Percentiles rank a stretch among this genome's conserved stretches.
Evolutionary conservation across 2,888 invertebrate species (phyloP).

Genomic region (Limnephilus auricula): DNA sequence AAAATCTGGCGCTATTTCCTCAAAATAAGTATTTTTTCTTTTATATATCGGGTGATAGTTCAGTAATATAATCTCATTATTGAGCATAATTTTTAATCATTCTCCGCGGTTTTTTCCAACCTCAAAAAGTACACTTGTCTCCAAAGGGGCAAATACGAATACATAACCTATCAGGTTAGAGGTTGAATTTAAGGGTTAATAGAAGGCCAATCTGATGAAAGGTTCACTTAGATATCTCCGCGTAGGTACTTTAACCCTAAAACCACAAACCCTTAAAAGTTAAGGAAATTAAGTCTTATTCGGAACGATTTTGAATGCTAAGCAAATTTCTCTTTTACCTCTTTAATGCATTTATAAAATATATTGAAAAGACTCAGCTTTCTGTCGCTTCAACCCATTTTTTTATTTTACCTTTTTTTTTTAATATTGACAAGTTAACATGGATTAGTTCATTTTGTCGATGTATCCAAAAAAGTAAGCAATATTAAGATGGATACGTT

Average conservation of each 20-base stretch:
- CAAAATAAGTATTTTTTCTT: not conserved
- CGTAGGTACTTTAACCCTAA: not conserved
- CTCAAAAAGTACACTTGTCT: not conserved
- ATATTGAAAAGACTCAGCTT: no score
- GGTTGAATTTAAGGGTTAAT: not conserved
- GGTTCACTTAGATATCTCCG: not conserved
- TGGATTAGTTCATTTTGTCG: no score
- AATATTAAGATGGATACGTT: no score
- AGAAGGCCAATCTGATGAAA: not conserved
- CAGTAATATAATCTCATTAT: not conserved
- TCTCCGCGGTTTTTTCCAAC: not conserved
- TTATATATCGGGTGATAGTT: not conserved
- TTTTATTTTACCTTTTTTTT: no score
- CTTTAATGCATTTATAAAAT: not conserved
- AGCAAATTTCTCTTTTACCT: not conserved
- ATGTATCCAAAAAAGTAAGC: no score
- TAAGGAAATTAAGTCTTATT: not conserved
- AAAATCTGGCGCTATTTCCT: not conserved
- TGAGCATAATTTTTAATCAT: not conserved
- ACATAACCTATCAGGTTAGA: not conserved
- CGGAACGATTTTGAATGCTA: not conserved
- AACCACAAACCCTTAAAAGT: not conserved
- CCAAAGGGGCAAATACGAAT: not conserved
- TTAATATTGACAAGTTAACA: no score
- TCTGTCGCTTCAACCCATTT: no score